Conservation (phyloP, 1,140 invertebrate genomes). For the Maniola jurtina region DNA sequence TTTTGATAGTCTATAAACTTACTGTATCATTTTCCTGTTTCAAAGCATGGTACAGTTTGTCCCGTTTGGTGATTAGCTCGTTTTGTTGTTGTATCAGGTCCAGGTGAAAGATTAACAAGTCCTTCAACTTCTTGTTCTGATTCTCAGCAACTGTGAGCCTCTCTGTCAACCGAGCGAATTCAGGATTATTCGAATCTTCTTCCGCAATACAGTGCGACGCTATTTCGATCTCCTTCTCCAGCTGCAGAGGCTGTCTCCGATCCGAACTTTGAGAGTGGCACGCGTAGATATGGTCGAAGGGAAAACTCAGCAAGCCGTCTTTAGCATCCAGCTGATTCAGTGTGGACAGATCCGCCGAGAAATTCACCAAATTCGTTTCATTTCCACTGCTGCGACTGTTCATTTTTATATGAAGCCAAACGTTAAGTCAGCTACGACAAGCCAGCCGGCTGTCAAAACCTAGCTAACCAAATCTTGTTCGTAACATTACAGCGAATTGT, state of each 20-base stretch:
- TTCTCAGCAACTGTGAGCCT: conserved; percentile 44
- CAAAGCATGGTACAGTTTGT: conserved; percentile 57
- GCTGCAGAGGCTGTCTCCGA: conserved; percentile 43
- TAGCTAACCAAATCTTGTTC: conserved; percentile 56
- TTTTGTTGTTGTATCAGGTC: conserved; percentile 70
- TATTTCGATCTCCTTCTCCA: conserved; percentile 58
- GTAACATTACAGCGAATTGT: conserved; percentile 56
- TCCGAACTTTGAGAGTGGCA: conserved; percentile 59
- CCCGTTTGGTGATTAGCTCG: conserved; percentile 56
- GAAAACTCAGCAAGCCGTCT: conserved; percentile 64
- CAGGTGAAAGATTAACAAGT: conserved; percentile 60
- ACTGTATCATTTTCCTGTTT: conserved; percentile 68
- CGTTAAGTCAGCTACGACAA: conserved; percentile 54
- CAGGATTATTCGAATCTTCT: conserved; percentile 43
- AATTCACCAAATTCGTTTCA: conserved; percentile 72
- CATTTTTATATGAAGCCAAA: conserved; percentile 65
- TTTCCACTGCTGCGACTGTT: conserved; percentile 72
- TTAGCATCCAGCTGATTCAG: conserved; percentile 63
- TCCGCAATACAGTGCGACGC: conserved; percentile 46
- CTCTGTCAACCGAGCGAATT: conserved; percentile 42
- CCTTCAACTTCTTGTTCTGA: conserved; percentile 60
- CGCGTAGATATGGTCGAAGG: conserved; percentile 71
- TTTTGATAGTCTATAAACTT: conserved; percentile 37
- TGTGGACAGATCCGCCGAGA: conserved; percentile 57
- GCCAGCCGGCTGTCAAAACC: conserved; percentile 71